Evolutionary conservation across 2,113 vertebrate genomes (phyloP).

Genomic region (Myrmecobius fasciatus): DNA sequence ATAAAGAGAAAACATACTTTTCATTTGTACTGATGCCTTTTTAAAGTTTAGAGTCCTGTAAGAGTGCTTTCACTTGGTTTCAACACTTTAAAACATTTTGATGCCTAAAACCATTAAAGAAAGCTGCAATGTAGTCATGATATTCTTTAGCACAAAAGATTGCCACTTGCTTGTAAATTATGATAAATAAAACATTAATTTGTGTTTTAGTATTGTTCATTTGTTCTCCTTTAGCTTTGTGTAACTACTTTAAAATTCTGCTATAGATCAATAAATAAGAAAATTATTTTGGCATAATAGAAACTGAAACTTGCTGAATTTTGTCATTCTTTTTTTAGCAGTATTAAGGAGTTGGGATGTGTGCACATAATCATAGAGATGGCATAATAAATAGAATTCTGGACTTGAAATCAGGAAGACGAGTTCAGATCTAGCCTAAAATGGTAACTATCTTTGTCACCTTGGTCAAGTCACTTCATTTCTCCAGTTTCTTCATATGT

Average conservation of each 20-base stretch:
- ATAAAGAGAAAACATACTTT: not conserved
- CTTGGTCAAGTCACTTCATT: not conserved
- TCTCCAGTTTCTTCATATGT: not conserved
- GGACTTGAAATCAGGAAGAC: not conserved
- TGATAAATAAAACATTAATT: not conserved
- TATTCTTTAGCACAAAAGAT: not conserved
- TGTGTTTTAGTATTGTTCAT: not conserved
- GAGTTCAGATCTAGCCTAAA: not conserved
- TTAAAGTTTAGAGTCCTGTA: not conserved
- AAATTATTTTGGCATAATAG: not conserved
- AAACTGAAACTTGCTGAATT: not conserved
- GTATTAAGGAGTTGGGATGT: not conserved
- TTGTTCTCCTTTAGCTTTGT: not conserved
- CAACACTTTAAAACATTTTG: not conserved
- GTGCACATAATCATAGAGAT: not conserved
- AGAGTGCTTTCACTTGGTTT: not conserved
- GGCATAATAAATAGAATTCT: not conserved
- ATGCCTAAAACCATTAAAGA: not conserved
- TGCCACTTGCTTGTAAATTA: not conserved
- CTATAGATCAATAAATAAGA: not conserved
- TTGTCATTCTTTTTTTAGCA: not conserved
- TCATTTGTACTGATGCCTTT: not conserved
- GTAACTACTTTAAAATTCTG: not conserved
- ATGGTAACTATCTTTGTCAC: not conserved
- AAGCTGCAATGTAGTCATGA: not conserved